phyloP scores from a whole-genome alignment of 2,113 vertebrate genomes.

The Ailurus styani region DNA sequence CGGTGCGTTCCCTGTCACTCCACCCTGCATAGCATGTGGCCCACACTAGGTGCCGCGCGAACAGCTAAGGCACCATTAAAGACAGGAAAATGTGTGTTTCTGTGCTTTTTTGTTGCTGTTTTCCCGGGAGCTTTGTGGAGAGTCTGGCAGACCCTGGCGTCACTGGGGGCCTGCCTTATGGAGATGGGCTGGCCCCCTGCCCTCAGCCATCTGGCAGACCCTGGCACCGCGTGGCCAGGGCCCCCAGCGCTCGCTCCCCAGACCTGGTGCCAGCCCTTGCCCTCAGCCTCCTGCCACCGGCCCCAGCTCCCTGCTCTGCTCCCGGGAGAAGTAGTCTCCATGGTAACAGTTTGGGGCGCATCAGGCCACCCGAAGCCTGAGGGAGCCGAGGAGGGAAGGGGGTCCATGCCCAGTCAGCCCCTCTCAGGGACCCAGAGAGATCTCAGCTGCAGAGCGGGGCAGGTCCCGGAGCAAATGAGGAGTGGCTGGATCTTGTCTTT shows the following conservation, averaged over 20 bases:
- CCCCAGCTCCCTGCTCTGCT: background rate
- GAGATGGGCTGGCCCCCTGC: background rate
- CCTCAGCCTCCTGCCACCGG: background rate
- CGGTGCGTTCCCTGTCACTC: background rate
- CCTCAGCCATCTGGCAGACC: conserved; percentile 36
- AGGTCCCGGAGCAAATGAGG: background rate
- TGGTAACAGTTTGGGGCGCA: conserved; percentile 42
- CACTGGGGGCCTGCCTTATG: background rate
- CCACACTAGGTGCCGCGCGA: background rate
- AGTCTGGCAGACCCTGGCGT: background rate
- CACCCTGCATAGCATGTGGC: background rate
- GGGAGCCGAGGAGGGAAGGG: background rate
- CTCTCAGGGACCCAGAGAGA: background rate
- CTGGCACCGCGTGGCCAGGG: background rate
- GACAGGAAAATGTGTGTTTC: background rate
- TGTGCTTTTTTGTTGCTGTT: background rate
- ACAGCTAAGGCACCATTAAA: background rate
- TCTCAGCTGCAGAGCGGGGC: accelerated
- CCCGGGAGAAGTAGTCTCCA: conserved; percentile 48
- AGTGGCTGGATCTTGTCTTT: background rate
- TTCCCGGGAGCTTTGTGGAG: background rate
- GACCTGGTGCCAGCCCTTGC: background rate
- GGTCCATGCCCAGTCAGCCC: background rate
- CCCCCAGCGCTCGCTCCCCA: background rate
- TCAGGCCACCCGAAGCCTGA: background rate